phyloP scores from a whole-genome alignment of 2,113 vertebrate genomes.

The Tupaia tana region DNA sequence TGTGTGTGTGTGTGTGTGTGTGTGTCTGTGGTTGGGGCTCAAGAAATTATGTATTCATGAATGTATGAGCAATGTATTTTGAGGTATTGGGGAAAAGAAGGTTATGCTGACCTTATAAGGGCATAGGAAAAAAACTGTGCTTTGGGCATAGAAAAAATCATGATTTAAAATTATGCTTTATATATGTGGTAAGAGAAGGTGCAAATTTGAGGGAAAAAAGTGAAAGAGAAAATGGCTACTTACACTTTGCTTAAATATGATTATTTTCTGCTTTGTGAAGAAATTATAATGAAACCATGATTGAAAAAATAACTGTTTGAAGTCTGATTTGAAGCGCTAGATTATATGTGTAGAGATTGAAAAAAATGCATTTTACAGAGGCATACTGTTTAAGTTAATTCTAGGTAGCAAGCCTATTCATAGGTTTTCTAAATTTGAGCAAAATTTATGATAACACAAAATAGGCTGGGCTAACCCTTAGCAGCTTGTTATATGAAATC shows the following conservation, averaged over 20 bases:
- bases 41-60: background rate
- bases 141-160: background rate
- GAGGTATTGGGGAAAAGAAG: background rate
- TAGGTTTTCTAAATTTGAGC: background rate
- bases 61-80: background rate
- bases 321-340: background rate
- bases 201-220: background rate
- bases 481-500: background rate
- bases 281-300: background rate
- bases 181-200: background rate
- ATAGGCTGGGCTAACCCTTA: background rate
- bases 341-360: background rate
- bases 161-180: background rate
- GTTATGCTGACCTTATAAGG: background rate
- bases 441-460: background rate
- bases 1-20: too few relatives aligned
- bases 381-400: background rate
- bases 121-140: background rate
- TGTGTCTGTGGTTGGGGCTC: too few relatives aligned
- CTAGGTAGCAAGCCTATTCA: background rate
- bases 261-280: background rate
- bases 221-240: background rate
- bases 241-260: background rate
- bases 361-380: background rate
- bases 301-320: background rate